Percentiles rank a stretch among this genome's conserved stretches.
phyloP scores from a whole-genome alignment of 2,888 invertebrate genomes.

The Scelioninae gen. 2 region DNA sequence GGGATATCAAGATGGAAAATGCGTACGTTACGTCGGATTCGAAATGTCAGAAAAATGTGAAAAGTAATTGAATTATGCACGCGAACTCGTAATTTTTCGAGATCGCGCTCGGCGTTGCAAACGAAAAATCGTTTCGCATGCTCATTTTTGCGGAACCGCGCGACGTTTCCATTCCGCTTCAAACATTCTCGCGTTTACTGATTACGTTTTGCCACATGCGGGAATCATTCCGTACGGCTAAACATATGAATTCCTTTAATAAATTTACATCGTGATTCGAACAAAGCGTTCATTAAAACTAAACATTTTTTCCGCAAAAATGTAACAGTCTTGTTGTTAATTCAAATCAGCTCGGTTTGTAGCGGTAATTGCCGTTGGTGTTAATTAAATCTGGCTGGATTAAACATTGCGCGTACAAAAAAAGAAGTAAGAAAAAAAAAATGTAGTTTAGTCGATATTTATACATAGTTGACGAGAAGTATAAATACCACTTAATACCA shows the following conservation, averaged over 20 bases:
- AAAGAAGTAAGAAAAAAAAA: too few species aligned
- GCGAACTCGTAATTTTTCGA: constrained; percentile 56
- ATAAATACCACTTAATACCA: too few species aligned
- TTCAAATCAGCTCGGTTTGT: neutral
- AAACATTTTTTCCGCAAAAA: constrained; percentile 12
- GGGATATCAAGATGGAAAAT: constrained; percentile 57
- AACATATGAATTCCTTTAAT: constrained; percentile 22
- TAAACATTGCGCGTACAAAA: too few species aligned
- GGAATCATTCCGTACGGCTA: constrained; percentile 21
- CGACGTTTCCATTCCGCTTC: constrained; percentile 26
- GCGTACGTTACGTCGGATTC: constrained; percentile 40
- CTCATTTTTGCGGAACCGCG: constrained; percentile 25
- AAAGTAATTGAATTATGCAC: constrained; percentile 53
- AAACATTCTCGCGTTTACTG: constrained; percentile 21
- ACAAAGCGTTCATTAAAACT: constrained; percentile 7
- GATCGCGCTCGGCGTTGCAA: constrained; percentile 2
- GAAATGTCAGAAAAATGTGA: constrained; percentile 29
- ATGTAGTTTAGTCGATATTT: too few species aligned
- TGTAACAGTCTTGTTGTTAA: neutral
- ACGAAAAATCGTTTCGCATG: constrained; percentile 42
- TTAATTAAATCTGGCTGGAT: neutral
- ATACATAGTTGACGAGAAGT: too few species aligned
- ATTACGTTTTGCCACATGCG: constrained; percentile 7
- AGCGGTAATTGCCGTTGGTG: neutral
- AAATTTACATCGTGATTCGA: constrained; percentile 31